Evolutionary conservation across 2,113 vertebrate genomes (phyloP).

Genomic region (Myotis yumanensis): DNA sequence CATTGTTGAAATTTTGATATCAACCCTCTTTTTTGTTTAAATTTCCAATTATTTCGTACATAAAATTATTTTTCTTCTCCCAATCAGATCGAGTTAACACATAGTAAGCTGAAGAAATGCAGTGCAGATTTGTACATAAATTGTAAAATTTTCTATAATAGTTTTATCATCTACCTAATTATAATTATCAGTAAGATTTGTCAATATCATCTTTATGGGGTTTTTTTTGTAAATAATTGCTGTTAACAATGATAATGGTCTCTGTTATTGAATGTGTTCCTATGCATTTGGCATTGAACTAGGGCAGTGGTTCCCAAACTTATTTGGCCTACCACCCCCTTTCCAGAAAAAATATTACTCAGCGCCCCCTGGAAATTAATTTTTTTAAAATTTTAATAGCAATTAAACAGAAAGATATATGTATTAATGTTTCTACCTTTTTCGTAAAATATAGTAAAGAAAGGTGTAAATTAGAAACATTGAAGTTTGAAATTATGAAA

Average conservation of each 20-base stretch:
- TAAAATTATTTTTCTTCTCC: neutral
- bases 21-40: neutral
- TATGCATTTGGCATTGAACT: neutral
- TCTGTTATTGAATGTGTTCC: neutral
- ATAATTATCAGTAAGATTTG: neutral
- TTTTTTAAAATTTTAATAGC: no score
- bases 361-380: no score
- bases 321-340: no score
- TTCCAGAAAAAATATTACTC: no score
- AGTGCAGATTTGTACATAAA: neutral
- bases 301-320: no score
- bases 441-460: no score
- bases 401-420: no score
- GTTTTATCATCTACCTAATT: neutral
- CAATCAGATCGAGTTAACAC: neutral
- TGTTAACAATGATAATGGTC: neutral
- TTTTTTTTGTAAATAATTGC: neutral
- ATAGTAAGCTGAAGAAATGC: neutral
- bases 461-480: no score
- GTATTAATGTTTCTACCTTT: no score
- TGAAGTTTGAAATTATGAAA: no score
- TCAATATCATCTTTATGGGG: neutral
- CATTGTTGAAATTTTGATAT: neutral
- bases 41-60: neutral
- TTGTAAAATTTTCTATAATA: neutral